A percentile compares a stretch with the other conserved stretches of the same genome.
phyloP scores from a whole-genome alignment of 2,797 vertebrate genomes.

The Falco concolor region DNA sequence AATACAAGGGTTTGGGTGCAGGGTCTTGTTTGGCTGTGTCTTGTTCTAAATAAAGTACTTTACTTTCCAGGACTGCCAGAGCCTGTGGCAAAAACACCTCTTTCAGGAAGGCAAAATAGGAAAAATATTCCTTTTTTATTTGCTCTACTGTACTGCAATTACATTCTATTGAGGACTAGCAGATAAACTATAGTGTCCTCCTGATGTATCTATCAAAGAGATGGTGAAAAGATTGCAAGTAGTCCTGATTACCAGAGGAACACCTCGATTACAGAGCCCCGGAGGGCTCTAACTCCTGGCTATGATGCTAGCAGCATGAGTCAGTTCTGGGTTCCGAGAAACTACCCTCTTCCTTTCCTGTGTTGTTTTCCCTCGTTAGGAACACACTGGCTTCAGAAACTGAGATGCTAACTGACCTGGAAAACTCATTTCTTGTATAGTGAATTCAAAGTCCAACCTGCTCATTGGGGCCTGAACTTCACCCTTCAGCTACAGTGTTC shows the following conservation, averaged over 20 bases:
- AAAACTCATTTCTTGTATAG: not conserved
- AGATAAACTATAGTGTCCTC: not conserved
- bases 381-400: not conserved
- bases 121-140: not conserved
- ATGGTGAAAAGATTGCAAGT: not conserved
- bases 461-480: not conserved
- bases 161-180: not conserved
- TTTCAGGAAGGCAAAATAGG: not conserved
- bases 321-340: constrained; percentile 18
- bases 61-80: not conserved
- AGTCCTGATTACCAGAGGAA: not conserved
- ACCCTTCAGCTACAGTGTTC: not conserved
- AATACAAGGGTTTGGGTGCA: not conserved
- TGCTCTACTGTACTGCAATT: not conserved
- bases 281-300: not conserved
- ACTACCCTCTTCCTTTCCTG: not conserved
- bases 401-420: not conserved
- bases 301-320: not conserved
- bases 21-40: not conserved
- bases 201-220: not conserved
- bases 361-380: not conserved
- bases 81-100: not conserved
- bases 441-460: constrained; percentile 19
- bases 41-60: not conserved
- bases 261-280: not conserved